These are phyloP conservation scores for Orthonychiurus folsomi DNA, from an alignment of 2,888 invertebrate species.

Conservation along the genomic window DNA sequence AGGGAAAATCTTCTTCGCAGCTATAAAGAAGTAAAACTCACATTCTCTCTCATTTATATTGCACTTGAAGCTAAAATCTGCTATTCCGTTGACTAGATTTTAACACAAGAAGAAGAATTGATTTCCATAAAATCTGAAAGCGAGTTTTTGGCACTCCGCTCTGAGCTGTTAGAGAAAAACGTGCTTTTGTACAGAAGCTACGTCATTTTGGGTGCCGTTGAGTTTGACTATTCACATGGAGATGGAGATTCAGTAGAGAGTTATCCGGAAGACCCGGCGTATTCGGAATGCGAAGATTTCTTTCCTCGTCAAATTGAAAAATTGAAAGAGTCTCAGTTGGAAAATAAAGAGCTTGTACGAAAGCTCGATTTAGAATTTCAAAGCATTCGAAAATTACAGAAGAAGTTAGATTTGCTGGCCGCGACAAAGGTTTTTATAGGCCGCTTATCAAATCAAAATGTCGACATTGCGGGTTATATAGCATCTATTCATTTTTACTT, in stretches of 20 bases:
- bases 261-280: too few relatives aligned
- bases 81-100: too few relatives aligned
- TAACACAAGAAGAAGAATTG: not conserved
- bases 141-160: not conserved
- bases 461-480: not conserved
- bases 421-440: too few relatives aligned
- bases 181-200: not conserved
- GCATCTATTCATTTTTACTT: not conserved
- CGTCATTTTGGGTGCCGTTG: not conserved
- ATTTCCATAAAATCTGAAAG: not conserved
- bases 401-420: not conserved
- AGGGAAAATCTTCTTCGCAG: not conserved
- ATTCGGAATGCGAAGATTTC: too few relatives aligned
- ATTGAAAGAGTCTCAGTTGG: not conserved
- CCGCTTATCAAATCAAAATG: too few relatives aligned
- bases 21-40: slow-evolving; percentile 6
- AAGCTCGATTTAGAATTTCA: not conserved
- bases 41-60: not conserved
- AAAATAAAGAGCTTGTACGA: not conserved
- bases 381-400: not conserved
- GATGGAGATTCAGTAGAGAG: too few relatives aligned
- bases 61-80: too few relatives aligned
- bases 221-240: not conserved
- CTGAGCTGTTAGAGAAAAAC: not conserved
- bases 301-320: not conserved